Evolutionary conservation across 2,888 invertebrate genomes (phyloP), one percentile per base, ranked within the genome.

Genomic region (Pollenia griseotomentosa): DNA sequence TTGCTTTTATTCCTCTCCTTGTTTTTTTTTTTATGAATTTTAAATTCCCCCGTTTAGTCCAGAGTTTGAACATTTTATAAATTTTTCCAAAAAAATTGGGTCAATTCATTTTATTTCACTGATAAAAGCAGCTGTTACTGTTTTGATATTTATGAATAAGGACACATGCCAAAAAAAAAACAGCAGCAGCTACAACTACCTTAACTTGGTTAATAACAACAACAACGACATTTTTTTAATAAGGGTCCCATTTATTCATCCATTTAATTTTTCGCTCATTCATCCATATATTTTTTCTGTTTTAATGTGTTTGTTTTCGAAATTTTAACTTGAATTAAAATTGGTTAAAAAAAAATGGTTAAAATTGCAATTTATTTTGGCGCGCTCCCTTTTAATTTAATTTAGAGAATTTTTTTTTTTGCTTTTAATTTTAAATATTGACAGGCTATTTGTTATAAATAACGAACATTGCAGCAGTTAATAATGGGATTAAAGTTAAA

Each of bases 151-250:
- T 74, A 87, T 81, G 66, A 81, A 73, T 57, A 44, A 79, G 81
- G 84, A 81, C 87, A 84, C 87, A 87, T 84, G 87, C 84, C 84
- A 87, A 83, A 83, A 80, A 68, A 53, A 19, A 19, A 57, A 19
- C 16, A 33, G 11, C 55, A 65, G 59, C 53, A 57, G n/a, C 14
- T 44, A 14, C 46, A 40, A 10, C 7, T 40, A 19, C n/a, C 10
- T 33, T 33, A 33, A 33, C 33, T 33, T 33, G 6, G 6, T 6
- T 33, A 33, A 33, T 33, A 48, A 78, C 9, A 48, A 59, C 10
- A 55, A 44, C 16, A 61, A 71, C 12, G 48, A 14, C 19, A n/a
- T 12, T n/a, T 9, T 42, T 12, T 14, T 14, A 51, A 23, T 19
- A 12, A 44, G 19, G 65, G 46, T 57, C 48, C 11, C 9, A 4